Conservation (phyloP, 2,113 vertebrate genomes). For the Strix uralensis region DNA sequence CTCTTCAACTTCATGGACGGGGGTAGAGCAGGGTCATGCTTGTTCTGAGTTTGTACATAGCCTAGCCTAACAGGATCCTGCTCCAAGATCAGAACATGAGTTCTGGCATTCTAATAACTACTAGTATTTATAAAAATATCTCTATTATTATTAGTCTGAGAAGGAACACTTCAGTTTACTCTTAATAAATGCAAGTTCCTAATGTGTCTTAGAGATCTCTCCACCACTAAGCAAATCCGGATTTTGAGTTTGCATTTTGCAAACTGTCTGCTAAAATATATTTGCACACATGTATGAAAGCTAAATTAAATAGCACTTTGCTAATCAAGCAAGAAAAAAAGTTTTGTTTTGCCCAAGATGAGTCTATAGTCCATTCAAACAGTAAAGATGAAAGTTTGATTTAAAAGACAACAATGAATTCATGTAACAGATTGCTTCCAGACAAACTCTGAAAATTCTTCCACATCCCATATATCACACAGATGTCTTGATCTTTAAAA, state of each 20-base stretch:
- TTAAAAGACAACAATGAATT: not conserved
- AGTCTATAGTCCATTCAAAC: not conserved
- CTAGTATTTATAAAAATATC: not conserved
- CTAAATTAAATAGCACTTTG: not conserved
- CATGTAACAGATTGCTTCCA: not conserved
- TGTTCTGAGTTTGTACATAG: not conserved
- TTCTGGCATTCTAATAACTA: not conserved
- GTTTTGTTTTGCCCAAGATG: not conserved
- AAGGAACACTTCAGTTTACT: not conserved
- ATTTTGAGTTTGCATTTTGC: not conserved
- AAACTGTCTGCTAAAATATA: not conserved
- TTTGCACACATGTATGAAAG: not conserved
- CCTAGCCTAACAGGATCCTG: not conserved
- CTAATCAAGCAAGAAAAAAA: not conserved
- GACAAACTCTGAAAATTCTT: not conserved
- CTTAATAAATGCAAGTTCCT: not conserved
- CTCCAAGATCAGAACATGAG: not conserved
- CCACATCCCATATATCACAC: not conserved
- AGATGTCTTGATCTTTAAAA: not conserved
- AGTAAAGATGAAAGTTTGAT: not conserved
- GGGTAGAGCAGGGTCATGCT: not conserved
- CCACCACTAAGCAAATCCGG: not conserved
- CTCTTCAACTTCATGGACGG: not conserved
- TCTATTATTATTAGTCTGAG: not conserved
- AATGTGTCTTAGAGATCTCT: not conserved